phyloP scores from a whole-genome alignment of 2,797 vertebrate genomes.

The Brachyalestes nurse region DNA sequence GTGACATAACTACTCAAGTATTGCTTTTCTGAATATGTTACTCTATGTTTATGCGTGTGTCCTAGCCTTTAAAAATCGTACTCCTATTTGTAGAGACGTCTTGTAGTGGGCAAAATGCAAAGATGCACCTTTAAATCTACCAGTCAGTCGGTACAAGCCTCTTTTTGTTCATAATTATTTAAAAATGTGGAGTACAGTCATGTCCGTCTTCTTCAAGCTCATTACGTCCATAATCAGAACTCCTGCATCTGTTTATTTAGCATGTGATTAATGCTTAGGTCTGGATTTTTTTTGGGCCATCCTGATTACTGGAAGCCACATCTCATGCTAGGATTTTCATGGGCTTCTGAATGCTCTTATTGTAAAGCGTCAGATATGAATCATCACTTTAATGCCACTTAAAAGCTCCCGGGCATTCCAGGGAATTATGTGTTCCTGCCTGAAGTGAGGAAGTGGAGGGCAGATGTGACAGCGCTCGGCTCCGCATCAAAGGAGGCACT shows the following conservation, averaged over 20 bases:
- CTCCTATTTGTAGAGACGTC: no score
- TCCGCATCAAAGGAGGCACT: background rate
- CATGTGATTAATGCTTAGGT: background rate
- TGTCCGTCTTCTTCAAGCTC: background rate
- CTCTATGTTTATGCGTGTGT: no score
- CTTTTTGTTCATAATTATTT: no score
- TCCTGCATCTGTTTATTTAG: background rate
- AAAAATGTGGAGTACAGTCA: background rate
- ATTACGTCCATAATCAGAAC: background rate
- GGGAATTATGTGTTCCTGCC: slow-evolving; percentile 34
- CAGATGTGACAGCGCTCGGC: slow-evolving; percentile 11
- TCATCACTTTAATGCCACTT: slow-evolving; percentile 29
- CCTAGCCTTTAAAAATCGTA: no score
- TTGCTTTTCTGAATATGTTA: no score
- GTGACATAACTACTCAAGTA: no score
- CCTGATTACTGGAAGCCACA: slow-evolving; percentile 3
- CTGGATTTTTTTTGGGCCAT: background rate
- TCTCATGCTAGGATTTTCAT: slow-evolving; percentile 12
- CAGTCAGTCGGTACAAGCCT: no score
- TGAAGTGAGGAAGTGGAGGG: slow-evolving; percentile 14
- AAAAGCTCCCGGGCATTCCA: slow-evolving; percentile 26
- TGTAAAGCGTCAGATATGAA: slow-evolving; percentile 21
- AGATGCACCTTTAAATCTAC: no score
- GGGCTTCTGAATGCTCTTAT: slow-evolving; percentile 11
- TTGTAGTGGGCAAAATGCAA: no score